Evolutionary conservation across 2,113 vertebrate species (phyloP), one percentile per base, ranked within the genome.

Genomic region (Labeo catla): DNA sequence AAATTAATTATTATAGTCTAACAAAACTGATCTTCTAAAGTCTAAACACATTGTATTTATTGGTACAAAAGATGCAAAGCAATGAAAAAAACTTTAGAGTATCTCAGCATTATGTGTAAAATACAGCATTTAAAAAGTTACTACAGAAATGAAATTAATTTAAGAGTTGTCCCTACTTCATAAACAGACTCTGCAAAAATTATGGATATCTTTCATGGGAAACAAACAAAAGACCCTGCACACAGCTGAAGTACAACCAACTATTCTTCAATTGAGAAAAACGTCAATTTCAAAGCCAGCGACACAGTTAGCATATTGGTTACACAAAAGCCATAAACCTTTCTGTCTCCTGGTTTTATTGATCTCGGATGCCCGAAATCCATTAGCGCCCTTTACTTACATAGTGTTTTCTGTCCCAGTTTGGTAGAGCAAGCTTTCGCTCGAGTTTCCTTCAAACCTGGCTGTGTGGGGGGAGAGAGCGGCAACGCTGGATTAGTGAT

Each of bases 361-460:
- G 90, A 92, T 92, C 88, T 70, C 23, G 47, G 76, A 86, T 19
- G 85, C 77, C 89, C 59, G 36, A 85, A 86, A 91, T 88, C 90
- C 88, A 91, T 92, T 91, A 90, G 83, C 81, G 61, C 34, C 76
- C 81, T 89, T 91, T 90, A 88, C 86, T 90, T 89, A 84, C 83
- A 86, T 84, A 77, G 89, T 73, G 39, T 86, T 70, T 89, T 86
- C 76, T 86, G 72, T 88, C 86, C 77, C 57, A 65, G 66, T 61
- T 74, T 78, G 81, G 77, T 70, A 85, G 78, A 89, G 73, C 49
- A 73, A 84, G 68, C 82, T 65, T 89, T 88, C 43, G 28, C 77
- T 85, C 54, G 3, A 81, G 84, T 89, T 88, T 86, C 63, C 81
- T 82, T 88, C 88, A 87, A 86, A 82, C 84, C 77, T 49, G 28